A percentile compares a stretch with the other conserved stretches of the same genome.
phyloP scores from a whole-genome alignment of 1,140 invertebrate species.

The Heliconius eleuchia region DNA sequence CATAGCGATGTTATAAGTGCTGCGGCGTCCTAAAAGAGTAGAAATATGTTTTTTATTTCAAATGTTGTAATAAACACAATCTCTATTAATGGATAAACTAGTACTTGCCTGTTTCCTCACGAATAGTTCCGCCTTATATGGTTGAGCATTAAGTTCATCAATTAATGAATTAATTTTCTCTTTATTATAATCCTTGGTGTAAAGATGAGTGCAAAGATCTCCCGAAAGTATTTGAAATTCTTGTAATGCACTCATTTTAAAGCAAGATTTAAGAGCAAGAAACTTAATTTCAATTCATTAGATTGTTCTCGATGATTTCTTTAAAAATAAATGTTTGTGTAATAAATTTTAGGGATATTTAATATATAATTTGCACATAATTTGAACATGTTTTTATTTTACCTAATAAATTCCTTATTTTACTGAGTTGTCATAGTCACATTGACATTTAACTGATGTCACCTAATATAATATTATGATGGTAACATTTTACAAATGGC shows the following conservation, averaged over 20 bases:
- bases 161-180: conserved; percentile 58
- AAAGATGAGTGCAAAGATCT: conserved; percentile 62
- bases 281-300: not conserved
- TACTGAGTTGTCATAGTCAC: not conserved
- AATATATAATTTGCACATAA: conserved; percentile 2
- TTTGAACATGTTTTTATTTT: conserved; percentile 18
- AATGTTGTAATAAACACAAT: not conserved
- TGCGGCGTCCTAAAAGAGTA: conserved; percentile 60
- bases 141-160: conserved; percentile 66
- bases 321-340: not conserved
- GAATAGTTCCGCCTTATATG: conserved; percentile 63
- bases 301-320: not conserved
- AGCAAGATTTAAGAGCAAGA: not conserved
- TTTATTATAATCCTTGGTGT: conserved; percentile 58
- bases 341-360: not conserved
- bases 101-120: conserved; percentile 60
- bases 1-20: conserved; percentile 59
- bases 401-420: not conserved
- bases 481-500: not conserved
- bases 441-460: not conserved
- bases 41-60: not conserved
- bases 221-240: conserved; percentile 56
- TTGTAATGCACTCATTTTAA: conserved; percentile 40
- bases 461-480: not conserved
- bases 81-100: not conserved